Base-by-base conservation (phyloP, 2,797 vertebrate species). In the Galaxias olidus region DNA sequence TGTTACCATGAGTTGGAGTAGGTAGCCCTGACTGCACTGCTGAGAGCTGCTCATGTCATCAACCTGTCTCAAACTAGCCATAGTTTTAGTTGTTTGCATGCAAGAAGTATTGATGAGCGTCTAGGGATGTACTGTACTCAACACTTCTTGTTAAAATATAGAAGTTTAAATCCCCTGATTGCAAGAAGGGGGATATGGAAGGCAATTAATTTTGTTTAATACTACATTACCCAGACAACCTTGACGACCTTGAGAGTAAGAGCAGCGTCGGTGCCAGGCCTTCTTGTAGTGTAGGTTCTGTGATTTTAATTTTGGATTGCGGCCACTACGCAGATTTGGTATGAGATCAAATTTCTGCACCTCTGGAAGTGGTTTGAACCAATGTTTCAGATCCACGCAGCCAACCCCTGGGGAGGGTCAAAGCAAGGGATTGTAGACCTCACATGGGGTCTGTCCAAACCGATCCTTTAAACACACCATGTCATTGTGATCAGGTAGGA, bases 41-140 rank as follows among this genome's bases (percentile, higher is more conserved):
- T 72, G 65, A 72, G 74, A 71, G 70, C 74, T 67, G 79, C 75
- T 68, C 17, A n/a, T 46, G 53, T 43, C 30, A 20, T 62, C 44
- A 76, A 72, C 73, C 14, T 86, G 84, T 87, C 78, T 66, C 85
- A 78, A 82, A 77, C 82, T 80, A 78, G 72, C 8, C 73, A 79
- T 63, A 67, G 72, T 74, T 85, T 87, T 87, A 88, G 74, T 82
- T 86, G 85, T 61, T 69, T 85, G 89, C 89, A 90, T 89, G 89
- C 86, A 75, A 71, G 72, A 84, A 76, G 65, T 78, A 82, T 68
- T 72, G 11, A 1, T 47, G 46, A 12, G 11, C 11, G 46, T 11
- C 14, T 11, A 47, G 11, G 11, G 46, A 47, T 14, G 14, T 14
- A 47, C 46, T 8, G 47, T 75, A 74, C 68, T 68, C 76, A 77